Conservation (phyloP, 2,888 invertebrate genomes). For the Pyrrhia umbra region DNA sequence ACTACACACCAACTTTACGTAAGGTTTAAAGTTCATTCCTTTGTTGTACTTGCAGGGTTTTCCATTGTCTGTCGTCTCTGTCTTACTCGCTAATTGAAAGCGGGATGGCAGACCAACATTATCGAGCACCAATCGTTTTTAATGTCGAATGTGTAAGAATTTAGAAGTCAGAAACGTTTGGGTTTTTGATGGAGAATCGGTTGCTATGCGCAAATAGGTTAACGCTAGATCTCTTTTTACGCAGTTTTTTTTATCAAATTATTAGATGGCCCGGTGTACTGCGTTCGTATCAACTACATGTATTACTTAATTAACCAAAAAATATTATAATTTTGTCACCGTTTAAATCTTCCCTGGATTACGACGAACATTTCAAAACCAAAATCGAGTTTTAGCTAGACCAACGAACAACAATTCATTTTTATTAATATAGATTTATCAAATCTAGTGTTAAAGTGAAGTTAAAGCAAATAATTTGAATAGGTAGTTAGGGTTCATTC, state of each 20-base stretch:
- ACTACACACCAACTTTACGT: slow-evolving; percentile 25
- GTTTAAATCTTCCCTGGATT: no score
- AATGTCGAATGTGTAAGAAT: slow-evolving; percentile 12
- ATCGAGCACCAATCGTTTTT: slow-evolving; percentile 28
- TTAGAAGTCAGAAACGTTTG: slow-evolving; percentile 3
- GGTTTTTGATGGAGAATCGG: not conserved
- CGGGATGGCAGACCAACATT: slow-evolving; percentile 15
- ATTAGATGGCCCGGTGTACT: no score
- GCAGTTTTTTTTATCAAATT: no score
- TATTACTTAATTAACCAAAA: no score
- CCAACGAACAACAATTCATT: no score
- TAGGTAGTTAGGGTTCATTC: not conserved
- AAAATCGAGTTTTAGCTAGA: no score
- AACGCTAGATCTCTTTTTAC: not conserved
- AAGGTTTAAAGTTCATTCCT: slow-evolving; percentile 52
- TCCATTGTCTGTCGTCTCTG: slow-evolving; percentile 36
- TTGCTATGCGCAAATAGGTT: not conserved
- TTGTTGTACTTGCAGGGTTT: slow-evolving; percentile 45
- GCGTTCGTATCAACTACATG: no score
- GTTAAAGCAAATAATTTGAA: not conserved
- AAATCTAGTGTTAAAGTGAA: no score
- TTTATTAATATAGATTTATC: no score
- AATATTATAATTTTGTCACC: no score
- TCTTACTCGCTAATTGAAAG: not conserved
- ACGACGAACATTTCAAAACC: no score